Evolutionary conservation across 2,113 vertebrate species (phyloP), one percentile per base, ranked within the genome.

Genomic region (Pedetes capensis): DNA sequence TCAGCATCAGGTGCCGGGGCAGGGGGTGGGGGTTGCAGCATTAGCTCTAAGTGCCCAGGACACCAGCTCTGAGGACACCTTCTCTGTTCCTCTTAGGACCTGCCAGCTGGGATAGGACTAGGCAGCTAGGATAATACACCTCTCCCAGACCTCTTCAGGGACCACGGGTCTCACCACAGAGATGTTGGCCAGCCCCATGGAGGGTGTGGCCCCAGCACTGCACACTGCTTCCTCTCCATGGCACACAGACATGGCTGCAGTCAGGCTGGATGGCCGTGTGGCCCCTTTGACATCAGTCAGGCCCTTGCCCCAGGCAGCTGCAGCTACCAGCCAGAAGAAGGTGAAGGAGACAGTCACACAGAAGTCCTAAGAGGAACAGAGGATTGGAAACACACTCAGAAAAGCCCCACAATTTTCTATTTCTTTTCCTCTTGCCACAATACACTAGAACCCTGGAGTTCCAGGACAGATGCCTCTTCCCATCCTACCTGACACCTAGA

Each of bases 271-370:
- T 34, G 99, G 99, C 39, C 97, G 96, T 0, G 99, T 99, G 75
- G 98, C 98, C 11, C 55, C 92, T 97, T 99, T 99, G 78, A 99
- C 98, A n/a, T 99, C 99, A 0, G 97, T 97, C 94, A 99, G 97
- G 91, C 99, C 99, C 96, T 99, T 99, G 85, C 98, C 99, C 99
- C 99, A 99, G 6, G 99, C 99, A 6, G 99, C 99, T 7, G 99
- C 99, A 0, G 99, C 99, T 78, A 98, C 98, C 97, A 99, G 96
- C 99, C 99, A 99, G 96, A 99, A 96, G 97, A 99, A 99, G 32
- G 99, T 96, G 27, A 99, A 99, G 93, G 98, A 98, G 5, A 98
- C 98, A 1, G 99, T 99, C 97, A 99, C 59, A 34, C 99, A 97
- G 96, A 99, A 98, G 97, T 99, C 99, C 99, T 99, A 29, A 42